phyloP scores from a whole-genome alignment of 1,140 invertebrate species.

The Argopecten irradians region DNA sequence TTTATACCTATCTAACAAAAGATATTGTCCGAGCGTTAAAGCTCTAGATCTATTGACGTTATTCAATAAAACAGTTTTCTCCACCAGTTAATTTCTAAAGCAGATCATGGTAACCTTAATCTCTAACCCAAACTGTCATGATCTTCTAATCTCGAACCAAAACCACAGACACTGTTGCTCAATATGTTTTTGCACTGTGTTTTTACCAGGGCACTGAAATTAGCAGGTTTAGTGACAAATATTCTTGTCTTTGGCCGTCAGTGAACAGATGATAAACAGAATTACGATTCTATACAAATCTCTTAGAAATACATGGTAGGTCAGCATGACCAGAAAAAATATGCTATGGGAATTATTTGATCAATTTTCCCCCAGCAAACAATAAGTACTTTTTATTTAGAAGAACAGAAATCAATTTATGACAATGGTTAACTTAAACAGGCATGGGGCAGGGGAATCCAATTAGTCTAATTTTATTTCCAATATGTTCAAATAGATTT shows the following conservation, averaged over 20 bases:
- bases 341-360: neutral
- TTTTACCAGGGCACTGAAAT: neutral
- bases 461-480: no score
- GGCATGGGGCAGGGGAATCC: neutral
- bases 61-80: neutral
- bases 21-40: neutral
- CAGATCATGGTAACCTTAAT: neutral
- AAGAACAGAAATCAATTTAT: neutral
- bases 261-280: no score
- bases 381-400: neutral
- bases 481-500: neutral
- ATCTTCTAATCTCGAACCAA: neutral
- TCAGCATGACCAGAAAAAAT: neutral
- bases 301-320: neutral
- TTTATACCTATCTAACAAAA: neutral
- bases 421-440: neutral
- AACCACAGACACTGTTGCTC: neutral
- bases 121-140: neutral
- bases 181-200: neutral
- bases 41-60: neutral
- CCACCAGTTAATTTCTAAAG: neutral
- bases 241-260: no score
- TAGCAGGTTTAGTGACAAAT: no score
- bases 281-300: neutral
- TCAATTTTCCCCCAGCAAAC: neutral